A percentile compares a stretch with the other conserved stretches of the same genome.
phyloP scores from a whole-genome alignment of 2,797 vertebrate genomes.

The Gallinago nigripennis region DNA sequence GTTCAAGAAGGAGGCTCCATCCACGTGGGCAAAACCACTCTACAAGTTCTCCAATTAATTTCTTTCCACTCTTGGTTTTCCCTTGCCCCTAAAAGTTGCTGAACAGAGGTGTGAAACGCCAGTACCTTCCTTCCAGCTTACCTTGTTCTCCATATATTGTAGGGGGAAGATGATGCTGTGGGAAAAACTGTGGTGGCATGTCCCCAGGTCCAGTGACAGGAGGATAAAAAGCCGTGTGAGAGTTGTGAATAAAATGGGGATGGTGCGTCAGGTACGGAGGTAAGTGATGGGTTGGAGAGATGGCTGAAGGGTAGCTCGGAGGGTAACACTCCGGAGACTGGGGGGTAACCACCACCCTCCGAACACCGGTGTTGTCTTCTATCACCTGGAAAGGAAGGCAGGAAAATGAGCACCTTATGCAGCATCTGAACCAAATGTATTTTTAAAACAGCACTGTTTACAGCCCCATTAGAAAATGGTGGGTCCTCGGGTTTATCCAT shows the following conservation, averaged over 20 bases:
- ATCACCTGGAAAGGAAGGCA: constrained; percentile 83
- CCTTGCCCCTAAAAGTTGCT: background rate
- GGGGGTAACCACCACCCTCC: constrained; percentile 94
- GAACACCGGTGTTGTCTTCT: constrained; percentile 95
- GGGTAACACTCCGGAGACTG: constrained; percentile 97
- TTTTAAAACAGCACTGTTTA: background rate
- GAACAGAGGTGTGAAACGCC: background rate
- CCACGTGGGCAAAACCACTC: background rate
- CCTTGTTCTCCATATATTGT: constrained; percentile 93
- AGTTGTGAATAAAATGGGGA: constrained; percentile 94
- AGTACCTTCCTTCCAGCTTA: constrained; percentile 65
- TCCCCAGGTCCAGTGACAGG: constrained; percentile 92
- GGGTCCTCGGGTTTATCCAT: background rate
- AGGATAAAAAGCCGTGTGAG: constrained; percentile 92
- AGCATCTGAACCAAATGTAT: background rate
- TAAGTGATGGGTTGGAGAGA: constrained; percentile 93
- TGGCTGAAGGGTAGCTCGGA: constrained; percentile 92
- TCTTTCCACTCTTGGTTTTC: background rate
- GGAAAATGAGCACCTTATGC: background rate
- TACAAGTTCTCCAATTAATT: background rate
- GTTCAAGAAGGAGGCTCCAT: background rate
- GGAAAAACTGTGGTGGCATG: constrained; percentile 91
- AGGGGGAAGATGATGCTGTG: constrained; percentile 92
- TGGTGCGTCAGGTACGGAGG: constrained; percentile 91
- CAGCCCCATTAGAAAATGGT: background rate